phyloP scores from a whole-genome alignment of 2,888 invertebrate genomes.

The Chrysolina americana region DNA sequence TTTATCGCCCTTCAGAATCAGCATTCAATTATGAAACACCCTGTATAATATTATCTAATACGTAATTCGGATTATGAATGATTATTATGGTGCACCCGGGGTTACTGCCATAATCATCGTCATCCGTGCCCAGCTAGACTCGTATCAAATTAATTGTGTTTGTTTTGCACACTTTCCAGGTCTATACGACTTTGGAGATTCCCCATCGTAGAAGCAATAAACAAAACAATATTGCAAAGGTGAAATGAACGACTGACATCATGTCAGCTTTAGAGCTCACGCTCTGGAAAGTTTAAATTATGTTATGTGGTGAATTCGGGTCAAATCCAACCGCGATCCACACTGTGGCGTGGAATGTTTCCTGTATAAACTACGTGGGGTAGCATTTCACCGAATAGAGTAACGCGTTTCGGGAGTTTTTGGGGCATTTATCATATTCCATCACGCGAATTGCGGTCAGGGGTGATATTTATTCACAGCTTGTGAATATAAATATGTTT shows the following conservation, averaged over 20 bases:
- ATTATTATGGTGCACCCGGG: no score
- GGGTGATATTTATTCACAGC: conserved; percentile 4
- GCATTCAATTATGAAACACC: no score
- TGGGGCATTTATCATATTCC: neutral
- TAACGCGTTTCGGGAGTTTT: neutral
- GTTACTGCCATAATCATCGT: no score
- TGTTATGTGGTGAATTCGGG: conserved; percentile 6
- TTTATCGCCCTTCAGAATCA: no score
- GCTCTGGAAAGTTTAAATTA: conserved; percentile 12
- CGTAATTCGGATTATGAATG: no score
- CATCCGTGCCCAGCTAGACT: no score
- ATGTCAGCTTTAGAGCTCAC: neutral
- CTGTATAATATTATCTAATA: no score
- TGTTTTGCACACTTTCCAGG: neutral
- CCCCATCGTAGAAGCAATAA: neutral
- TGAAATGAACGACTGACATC: conserved; percentile 4
- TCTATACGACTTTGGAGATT: no score
- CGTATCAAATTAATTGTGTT: no score
- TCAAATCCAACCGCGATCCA: neutral
- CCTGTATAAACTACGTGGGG: neutral
- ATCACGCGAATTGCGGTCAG: neutral
- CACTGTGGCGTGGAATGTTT: conserved; percentile 1
- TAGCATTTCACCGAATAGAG: neutral
- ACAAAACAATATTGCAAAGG: neutral
- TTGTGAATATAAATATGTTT: neutral